A percentile compares a stretch with the other conserved stretches of the same genome.
Evolutionary conservation across 2,113 vertebrate genomes (phyloP).

Genomic region (Sphyrna mokarran): DNA sequence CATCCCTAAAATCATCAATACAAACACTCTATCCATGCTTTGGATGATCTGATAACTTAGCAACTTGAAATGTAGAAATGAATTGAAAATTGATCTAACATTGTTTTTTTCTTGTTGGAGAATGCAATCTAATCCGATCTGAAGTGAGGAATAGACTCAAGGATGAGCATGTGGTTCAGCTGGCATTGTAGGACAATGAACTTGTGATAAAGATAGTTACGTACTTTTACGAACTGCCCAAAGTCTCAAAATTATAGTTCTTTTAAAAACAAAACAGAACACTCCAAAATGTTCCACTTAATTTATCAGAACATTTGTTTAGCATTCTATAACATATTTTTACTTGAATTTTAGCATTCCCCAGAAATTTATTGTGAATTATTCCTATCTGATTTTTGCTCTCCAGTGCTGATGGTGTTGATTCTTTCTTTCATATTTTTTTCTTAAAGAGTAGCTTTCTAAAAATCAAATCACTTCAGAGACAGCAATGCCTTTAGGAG

Average conservation of each 20-base stretch:
- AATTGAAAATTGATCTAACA: background rate
- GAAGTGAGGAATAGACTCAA: background rate
- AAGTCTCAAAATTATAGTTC: background rate
- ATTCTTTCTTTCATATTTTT: background rate
- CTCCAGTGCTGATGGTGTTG: background rate
- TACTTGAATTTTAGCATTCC: background rate
- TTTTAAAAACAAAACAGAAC: background rate
- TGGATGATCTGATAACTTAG: background rate
- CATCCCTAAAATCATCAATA: too few species aligned
- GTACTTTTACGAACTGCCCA: background rate
- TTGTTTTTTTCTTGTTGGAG: too few species aligned
- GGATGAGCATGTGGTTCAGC: background rate
- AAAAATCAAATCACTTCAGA: background rate
- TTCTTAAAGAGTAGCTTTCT: background rate
- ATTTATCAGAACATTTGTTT: constrained; percentile 6
- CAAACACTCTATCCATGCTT: background rate
- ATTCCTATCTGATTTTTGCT: background rate
- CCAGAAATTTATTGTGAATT: background rate
- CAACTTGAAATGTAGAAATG: background rate
- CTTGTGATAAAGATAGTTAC: background rate
- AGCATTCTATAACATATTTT: background rate
- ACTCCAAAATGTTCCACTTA: background rate
- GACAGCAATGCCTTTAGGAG: background rate
- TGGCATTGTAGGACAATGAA: background rate
- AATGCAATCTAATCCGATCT: background rate